A percentile compares a stretch with the other conserved stretches of the same genome.
These are phyloP conservation scores for Nomada ferruginata DNA, from an alignment of 2,888 invertebrate genomes.

Conservation along the genomic window DNA sequence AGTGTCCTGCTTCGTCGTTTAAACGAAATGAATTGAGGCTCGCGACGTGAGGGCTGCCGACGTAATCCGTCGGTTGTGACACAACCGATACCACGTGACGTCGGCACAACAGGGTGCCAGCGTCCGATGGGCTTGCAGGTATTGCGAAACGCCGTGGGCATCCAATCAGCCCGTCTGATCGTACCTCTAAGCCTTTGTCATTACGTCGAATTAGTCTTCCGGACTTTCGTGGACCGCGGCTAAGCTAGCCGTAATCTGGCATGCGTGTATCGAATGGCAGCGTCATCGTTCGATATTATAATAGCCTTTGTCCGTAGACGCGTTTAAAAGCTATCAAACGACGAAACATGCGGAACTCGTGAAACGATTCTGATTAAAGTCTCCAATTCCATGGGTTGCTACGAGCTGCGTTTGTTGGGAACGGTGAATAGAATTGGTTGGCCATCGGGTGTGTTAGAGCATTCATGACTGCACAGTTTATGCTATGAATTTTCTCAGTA, in stretches of 20 bases:
- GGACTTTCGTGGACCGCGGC: constrained; percentile 55
- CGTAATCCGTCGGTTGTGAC: constrained; percentile 72
- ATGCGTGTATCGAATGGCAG: constrained; percentile 54
- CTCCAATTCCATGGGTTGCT: neutral
- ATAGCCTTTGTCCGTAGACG: constrained; percentile 14
- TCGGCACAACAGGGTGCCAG: constrained; percentile 69
- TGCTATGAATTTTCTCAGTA: too few relatives aligned
- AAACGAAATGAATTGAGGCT: constrained; percentile 77
- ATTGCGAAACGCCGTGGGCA: constrained; percentile 77
- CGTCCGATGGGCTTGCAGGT: constrained; percentile 72
- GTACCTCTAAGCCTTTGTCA: constrained; percentile 74
- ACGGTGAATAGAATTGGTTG: neutral
- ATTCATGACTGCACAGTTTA: neutral
- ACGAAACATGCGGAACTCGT: neutral
- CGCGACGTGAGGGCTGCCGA: constrained; percentile 61
- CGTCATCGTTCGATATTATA: constrained; percentile 72
- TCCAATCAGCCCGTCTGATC: constrained; percentile 73
- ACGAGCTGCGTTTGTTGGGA: neutral
- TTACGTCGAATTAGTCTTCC: constrained; percentile 74
- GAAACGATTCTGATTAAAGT: neutral
- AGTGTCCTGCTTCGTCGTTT: constrained; percentile 71
- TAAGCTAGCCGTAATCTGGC: constrained; percentile 68
- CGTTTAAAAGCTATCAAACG: constrained; percentile 23
- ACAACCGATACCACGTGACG: constrained; percentile 68
- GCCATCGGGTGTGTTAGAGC: neutral